Base-by-base conservation (phyloP, 1,140 invertebrate genomes). In the Chelonus insularis region DNA sequence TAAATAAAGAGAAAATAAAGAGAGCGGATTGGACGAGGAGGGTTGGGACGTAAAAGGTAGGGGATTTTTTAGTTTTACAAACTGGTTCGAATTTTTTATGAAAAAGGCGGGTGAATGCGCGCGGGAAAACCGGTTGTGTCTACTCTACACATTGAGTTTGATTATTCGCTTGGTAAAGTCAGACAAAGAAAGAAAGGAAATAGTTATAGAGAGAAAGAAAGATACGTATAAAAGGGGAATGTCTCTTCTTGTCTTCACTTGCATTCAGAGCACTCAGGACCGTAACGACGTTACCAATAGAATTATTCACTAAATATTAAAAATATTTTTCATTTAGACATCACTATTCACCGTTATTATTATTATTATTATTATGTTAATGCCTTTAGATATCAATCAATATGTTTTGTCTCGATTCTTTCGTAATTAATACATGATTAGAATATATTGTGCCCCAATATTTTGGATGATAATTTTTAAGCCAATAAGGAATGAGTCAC, bases 21-120 rank as follows among this genome's bases (percentile, higher is more conserved):
- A 7, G 7, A 29, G 25, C 3, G 25, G 7, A 29, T 4, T 3
- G 7, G 25, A 29, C 3, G 7, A 29, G 25, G n/a, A n/a, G n/a
- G n/a, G n/a, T n/a, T n/a, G n/a, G n/a, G n/a, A n/a, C n/a, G n/a
- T n/a, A 29, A 29, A 29, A 29, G 7, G 25, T 29, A 29, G 68
- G 72, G 72, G 72, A 72, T 80, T 81, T 80, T 79, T 81, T 80
- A 73, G 73, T 79, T 79, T 76, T 78, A 77, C 74, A 81, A 81
- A 81, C 79, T 80, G 79, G 79, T 81, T 81, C 78, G 79, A 80
- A 79, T 81, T 80, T 80, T 80, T 80, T 73, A 76, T 70, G 74
- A 79, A 80, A 80, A 79, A 61, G 29, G 77, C 78, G 77, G 73
- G 75, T 77, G 74, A 79, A 78, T 43, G 41, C 18, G 41, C 41